These are phyloP conservation scores for Nerophis lumbriciformis DNA, from an alignment of 2,113 vertebrate genomes.

Conservation along the genomic window DNA sequence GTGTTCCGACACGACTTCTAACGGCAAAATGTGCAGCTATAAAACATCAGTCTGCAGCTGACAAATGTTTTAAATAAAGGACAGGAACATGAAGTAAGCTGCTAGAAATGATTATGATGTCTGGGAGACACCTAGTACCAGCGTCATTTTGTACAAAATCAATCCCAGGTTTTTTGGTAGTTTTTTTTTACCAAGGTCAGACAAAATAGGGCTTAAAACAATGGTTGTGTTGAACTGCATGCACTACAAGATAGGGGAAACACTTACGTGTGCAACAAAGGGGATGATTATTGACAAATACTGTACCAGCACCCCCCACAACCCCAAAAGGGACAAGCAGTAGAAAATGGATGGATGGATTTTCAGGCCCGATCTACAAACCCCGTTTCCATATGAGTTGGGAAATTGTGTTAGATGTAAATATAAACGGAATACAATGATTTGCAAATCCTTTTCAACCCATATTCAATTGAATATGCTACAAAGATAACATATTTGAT, in stretches of 20 bases:
- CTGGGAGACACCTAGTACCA: conserved; percentile 36
- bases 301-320: conserved; percentile 3
- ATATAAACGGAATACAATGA: too few species aligned
- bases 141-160: background rate
- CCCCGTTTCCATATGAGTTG: too few species aligned
- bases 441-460: too few species aligned
- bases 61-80: conserved; percentile 60
- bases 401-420: too few species aligned
- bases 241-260: conserved; percentile 11
- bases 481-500: too few species aligned
- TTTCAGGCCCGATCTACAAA: too few species aligned
- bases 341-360: too few species aligned
- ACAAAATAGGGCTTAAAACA: conserved; percentile 1
- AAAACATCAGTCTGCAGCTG: conserved; percentile 61
- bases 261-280: conserved; percentile 26
- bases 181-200: background rate
- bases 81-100: conserved; percentile 57
- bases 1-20: conserved; percentile 52
- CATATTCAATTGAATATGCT: too few species aligned
- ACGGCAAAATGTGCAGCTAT: conserved; percentile 64
- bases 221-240: conserved; percentile 6
- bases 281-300: conserved; percentile 29
- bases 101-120: conserved; percentile 58
- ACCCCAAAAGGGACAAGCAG: too few species aligned
- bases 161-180: background rate